These are phyloP conservation scores for Unio pictorum DNA, from an alignment of 2,888 invertebrate species.

Conservation along the genomic window DNA sequence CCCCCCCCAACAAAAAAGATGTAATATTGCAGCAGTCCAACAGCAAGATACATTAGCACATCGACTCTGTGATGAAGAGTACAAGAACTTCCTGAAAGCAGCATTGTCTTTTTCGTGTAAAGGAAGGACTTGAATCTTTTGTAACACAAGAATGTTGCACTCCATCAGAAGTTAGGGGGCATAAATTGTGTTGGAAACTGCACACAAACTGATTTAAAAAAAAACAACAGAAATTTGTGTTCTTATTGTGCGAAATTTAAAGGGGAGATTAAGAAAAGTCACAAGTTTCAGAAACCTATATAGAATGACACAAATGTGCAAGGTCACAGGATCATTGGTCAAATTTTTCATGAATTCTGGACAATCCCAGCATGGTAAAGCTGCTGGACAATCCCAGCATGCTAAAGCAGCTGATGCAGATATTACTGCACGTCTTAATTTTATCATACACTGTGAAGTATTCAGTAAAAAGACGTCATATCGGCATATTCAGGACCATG, in stretches of 20 bases:
- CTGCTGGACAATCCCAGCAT: not conserved
- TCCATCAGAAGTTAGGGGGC: not conserved
- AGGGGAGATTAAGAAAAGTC: not conserved
- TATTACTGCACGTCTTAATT: not conserved
- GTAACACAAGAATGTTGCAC: not conserved
- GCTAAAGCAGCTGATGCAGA: not conserved
- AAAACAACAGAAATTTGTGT: not conserved
- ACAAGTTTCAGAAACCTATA: not conserved
- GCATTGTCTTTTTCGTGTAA: not conserved
- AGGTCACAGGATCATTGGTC: not conserved
- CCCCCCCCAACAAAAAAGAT: too few species aligned
- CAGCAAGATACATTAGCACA: too few species aligned
- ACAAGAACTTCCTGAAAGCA: not conserved
- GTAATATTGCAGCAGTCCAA: too few species aligned
- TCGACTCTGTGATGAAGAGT: not conserved
- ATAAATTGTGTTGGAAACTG: too few species aligned
- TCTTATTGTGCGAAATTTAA: not conserved
- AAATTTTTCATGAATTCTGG: conserved; percentile 1
- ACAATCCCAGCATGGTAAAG: too few species aligned
- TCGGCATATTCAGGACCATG: too few species aligned
- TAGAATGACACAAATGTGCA: not conserved
- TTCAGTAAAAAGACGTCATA: not conserved
- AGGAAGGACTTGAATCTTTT: not conserved
- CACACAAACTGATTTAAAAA: not conserved
- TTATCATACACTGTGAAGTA: not conserved